Evolutionary conservation across 2,113 vertebrate genomes (phyloP).

Genomic region (Tretioscincus oriximinensis): DNA sequence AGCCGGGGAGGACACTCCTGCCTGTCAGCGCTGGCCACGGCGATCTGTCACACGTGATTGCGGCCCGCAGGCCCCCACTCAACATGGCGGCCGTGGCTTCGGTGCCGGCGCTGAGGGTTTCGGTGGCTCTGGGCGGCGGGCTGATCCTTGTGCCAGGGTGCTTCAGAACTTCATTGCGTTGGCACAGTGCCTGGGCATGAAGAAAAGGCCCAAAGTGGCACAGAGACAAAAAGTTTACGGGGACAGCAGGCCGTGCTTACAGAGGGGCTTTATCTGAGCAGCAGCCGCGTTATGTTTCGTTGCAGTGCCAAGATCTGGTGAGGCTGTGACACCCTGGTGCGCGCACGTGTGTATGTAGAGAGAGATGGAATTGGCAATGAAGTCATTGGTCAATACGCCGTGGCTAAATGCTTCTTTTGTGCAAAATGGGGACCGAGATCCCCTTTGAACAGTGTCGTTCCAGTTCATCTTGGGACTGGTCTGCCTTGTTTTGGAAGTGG

Average conservation of each 20-base stretch:
- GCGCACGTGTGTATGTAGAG: no score
- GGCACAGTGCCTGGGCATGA: neutral
- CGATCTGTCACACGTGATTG: no score
- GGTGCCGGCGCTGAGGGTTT: no score
- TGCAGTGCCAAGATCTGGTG: neutral
- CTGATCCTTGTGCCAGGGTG: no score
- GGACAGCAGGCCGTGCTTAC: neutral
- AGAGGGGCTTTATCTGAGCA: neutral
- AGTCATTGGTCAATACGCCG: neutral
- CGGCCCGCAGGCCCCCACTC: no score
- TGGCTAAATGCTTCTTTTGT: neutral
- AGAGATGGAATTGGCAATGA: neutral
- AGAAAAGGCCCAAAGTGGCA: neutral
- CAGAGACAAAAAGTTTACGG: neutral
- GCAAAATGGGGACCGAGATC: no score
- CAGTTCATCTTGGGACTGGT: neutral
- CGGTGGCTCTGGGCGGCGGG: no score
- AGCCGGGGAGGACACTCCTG: no score
- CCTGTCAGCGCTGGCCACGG: no score
- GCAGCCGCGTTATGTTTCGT: neutral
- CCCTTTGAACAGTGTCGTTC: no score
- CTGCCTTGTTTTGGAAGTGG: neutral
- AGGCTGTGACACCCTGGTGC: no score
- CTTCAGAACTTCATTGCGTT: neutral
- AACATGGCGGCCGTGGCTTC: no score